Conservation (phyloP, 2,797 vertebrate species). For the Acanthurus lineatus region DNA sequence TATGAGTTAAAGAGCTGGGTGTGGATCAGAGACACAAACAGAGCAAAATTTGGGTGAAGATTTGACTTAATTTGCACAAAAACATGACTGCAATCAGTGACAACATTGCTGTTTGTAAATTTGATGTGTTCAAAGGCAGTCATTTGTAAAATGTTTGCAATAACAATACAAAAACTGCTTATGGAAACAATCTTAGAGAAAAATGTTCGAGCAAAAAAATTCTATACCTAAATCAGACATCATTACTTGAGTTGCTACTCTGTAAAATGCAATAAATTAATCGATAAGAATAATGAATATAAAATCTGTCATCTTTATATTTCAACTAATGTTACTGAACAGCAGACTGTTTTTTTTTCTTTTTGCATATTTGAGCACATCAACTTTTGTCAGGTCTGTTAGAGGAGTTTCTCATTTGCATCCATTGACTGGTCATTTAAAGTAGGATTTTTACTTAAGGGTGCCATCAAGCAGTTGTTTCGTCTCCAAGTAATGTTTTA, state of each 20-base stretch:
- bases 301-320: conserved; percentile 1
- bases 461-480: conserved; percentile 70
- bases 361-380: conserved; percentile 42
- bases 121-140: not conserved
- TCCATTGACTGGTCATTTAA: conserved; percentile 72
- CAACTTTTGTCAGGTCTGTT: conserved; percentile 56
- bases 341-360: not conserved
- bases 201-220: not conserved
- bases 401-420: conserved; percentile 74
- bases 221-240: not conserved
- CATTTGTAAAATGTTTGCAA: not conserved
- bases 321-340: conserved; percentile 15
- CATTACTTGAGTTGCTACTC: not conserved
- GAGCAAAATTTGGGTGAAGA: not conserved
- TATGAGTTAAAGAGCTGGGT: not conserved
- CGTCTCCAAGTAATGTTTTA: conserved; percentile 78
- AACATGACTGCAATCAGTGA: not conserved
- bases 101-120: not conserved
- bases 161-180: not conserved
- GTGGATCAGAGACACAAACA: not conserved
- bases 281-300: conserved; percentile 4
- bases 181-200: not conserved
- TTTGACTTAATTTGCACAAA: not conserved
- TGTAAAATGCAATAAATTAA: not conserved
- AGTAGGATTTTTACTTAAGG: conserved; percentile 60